Conservation (phyloP, 2,797 vertebrate genomes). For the Graptemys geographica region DNA sequence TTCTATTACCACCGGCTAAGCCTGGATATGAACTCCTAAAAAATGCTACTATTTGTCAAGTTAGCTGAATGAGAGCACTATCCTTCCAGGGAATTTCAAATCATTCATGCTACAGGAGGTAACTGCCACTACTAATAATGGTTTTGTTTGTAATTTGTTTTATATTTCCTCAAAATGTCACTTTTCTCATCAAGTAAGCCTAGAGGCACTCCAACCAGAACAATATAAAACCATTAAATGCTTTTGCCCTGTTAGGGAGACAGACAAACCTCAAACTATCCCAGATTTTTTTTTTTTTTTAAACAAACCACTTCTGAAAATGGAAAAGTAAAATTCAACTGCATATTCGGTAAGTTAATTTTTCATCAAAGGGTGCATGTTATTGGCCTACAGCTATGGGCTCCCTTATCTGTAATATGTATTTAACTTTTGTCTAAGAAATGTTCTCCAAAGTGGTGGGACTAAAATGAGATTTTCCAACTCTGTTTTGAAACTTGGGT, state of each 20-base stretch:
- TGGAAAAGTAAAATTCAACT: background rate
- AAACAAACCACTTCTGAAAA: slow-evolving; percentile 29
- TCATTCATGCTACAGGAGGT: slow-evolving; percentile 72
- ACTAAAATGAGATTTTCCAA: background rate
- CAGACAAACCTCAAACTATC: slow-evolving; percentile 48
- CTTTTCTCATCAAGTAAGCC: slow-evolving; percentile 75
- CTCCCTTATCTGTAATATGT: background rate
- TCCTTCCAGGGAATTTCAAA: slow-evolving; percentile 69
- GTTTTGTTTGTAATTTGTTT: slow-evolving; percentile 75
- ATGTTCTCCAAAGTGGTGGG: background rate
- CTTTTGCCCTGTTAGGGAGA: slow-evolving; percentile 59
- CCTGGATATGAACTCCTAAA: slow-evolving; percentile 57
- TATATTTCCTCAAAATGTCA: slow-evolving; percentile 72
- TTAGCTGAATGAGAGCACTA: slow-evolving; percentile 26
- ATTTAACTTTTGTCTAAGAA: slow-evolving; percentile 7
- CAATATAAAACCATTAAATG: slow-evolving; percentile 68
- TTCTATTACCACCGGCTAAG: slow-evolving; percentile 57
- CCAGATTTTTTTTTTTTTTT: background rate
- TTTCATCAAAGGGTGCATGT: background rate
- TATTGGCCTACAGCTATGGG: background rate
- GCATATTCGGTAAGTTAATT: background rate
- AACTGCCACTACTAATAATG: slow-evolving; percentile 77
- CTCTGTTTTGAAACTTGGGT: background rate
- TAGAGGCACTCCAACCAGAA: slow-evolving; percentile 69
- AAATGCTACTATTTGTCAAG: slow-evolving; percentile 61